phyloP scores from a whole-genome alignment of 53 echinoderm and acorn worm genomes.

The Paelopatides confundens region DNA sequence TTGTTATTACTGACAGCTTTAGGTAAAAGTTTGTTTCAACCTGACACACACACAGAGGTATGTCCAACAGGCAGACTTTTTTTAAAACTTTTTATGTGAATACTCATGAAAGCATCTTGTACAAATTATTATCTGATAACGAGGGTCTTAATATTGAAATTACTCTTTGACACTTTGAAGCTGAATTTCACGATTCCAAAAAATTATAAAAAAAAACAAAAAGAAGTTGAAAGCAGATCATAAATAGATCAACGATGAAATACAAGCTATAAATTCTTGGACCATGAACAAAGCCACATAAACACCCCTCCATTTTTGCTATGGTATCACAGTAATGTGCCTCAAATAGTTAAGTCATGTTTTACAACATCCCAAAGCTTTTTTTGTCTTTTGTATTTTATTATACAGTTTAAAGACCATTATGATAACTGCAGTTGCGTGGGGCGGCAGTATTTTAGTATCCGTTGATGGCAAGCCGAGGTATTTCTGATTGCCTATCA shows the following conservation, averaged over 20 bases:
- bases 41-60: too few species aligned
- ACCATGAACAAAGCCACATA: too few species aligned
- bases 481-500: neutral
- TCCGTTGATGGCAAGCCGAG: neutral
- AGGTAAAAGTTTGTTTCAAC: too few species aligned
- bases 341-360: too few species aligned
- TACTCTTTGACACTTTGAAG: neutral
- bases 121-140: too few species aligned
- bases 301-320: too few species aligned
- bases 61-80: too few species aligned
- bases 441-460: neutral
- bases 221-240: neutral
- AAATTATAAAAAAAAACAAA: neutral
- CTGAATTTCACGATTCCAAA: neutral
- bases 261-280: too few species aligned
- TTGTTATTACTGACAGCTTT: too few species aligned
- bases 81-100: neutral
- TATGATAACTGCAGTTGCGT: neutral
- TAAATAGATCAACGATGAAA: too few species aligned
- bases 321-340: too few species aligned
- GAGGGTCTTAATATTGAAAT: neutral
- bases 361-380: neutral
- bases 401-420: neutral
- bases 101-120: neutral
- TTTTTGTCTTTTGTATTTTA: neutral